Conservation (phyloP, 2,113 vertebrate species). For the Chelonoidis abingdonii region DNA sequence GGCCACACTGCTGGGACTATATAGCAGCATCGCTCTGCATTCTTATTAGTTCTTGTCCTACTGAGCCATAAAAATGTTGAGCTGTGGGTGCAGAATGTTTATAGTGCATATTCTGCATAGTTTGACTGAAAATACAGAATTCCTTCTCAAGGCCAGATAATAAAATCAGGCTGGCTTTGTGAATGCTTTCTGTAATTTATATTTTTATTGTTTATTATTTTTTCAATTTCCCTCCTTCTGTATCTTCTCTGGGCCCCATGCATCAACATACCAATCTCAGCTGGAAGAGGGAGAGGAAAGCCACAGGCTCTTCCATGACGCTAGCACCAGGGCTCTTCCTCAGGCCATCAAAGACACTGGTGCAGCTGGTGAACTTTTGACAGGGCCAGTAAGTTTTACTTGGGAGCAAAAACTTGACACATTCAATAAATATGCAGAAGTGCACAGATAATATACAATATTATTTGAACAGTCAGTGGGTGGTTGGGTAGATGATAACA, state of each 20-base stretch:
- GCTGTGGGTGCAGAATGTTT: conserved; percentile 56
- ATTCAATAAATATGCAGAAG: conserved; percentile 69
- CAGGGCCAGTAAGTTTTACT: conserved; percentile 66
- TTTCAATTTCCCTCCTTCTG: conserved; percentile 77
- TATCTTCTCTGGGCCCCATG: conserved; percentile 70
- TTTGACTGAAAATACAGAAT: conserved; percentile 74
- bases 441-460: conserved; percentile 64
- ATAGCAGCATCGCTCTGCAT: background rate
- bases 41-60: conserved; percentile 5
- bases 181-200: conserved; percentile 72
- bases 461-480: conserved; percentile 57
- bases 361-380: conserved; percentile 76
- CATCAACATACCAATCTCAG: conserved; percentile 77
- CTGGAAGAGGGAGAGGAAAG: conserved; percentile 75
- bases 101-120: conserved; percentile 68
- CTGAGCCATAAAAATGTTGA: conserved; percentile 47
- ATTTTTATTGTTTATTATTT: conserved; percentile 79
- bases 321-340: conserved; percentile 53
- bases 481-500: conserved; percentile 54
- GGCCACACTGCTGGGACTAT: background rate
- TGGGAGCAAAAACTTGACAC: conserved; percentile 70
- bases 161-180: conserved; percentile 76
- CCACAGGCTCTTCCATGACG: conserved; percentile 71
- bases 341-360: conserved; percentile 67
- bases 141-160: conserved; percentile 77